Base-by-base conservation (phyloP, 2,888 invertebrate species). In the Agrenia bidenticulata region DNA sequence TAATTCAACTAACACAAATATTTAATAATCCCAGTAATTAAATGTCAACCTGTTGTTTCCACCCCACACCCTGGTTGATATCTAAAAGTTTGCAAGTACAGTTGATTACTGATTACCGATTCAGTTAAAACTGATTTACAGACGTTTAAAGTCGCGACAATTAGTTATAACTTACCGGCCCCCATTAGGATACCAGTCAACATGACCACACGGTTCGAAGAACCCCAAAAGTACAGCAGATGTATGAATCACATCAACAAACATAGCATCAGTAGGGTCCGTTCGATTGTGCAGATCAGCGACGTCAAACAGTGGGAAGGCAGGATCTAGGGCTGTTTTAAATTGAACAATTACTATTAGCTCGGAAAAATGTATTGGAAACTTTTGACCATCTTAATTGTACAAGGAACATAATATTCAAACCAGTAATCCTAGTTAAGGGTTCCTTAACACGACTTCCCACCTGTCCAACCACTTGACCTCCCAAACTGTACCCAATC, bases 391-490 rank as follows among this genome's bases (percentile, higher is more conserved):
- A 21, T 51, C 4, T 51, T n/a, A 19, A 51, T 24, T 26, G 51
- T 50, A 23, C 11, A 15, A 15, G 27, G 26, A 54, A 26, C 27
- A 9, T 54, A 27, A 1, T 24, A 27, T 5, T 54, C 27, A n/a
- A 32, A 42, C 53, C 39, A 21, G 54, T 50, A 21, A 54, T 61
- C n/a, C 61, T 19, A 4, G 53, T 42, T 17, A 54, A 19, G n/a
- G 53, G 23, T 15, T 50, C 60, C 13, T 53, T 4, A 26, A 61
- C 54, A 11, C 50, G 39, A 15, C 37, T 39, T n/a, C 61, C 61
- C 53, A 61, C 41, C 21, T 61, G 61, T n/a, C 61, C 61, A 7
- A 61, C 61, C 9, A 61, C 61, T 42, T 61, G 61, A 41, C 61
- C 61, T 24, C 61, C 61, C 19, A 61, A 24, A 26, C 41, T 41